Evolutionary conservation across 2,113 vertebrate species (phyloP), one percentile per base, ranked within the genome.

Genomic region (Cochlearius cochlearius): DNA sequence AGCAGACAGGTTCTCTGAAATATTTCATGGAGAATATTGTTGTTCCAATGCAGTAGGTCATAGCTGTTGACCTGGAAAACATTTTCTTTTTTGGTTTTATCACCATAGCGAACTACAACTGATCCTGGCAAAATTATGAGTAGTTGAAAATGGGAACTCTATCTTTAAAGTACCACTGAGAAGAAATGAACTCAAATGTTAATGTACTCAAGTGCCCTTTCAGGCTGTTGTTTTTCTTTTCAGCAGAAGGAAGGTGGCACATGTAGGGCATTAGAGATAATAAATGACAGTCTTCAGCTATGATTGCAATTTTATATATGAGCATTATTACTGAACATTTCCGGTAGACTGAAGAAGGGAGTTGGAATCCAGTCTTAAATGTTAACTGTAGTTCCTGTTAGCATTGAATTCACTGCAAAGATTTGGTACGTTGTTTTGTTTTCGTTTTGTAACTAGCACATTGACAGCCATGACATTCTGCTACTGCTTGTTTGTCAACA

Each of bases 161-260:
- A 0, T 52, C 43, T 86, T 80, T 15, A 53, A 76, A 76, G 25
- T 62, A 34, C 55, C 32, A 43, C 52, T 84, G 73, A 55, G 32
- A 87, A 87, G 41, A 90, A 90, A 55, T 85, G 7, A 91, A 77
- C 87, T 80, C 6, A 69, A 94, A 81, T 77, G 41, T 89, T 95
- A 67, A 84, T 78, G 56, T 58, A 63, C 60, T 91, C 19, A 58
- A 87, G 56, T 88, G 43, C 26, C 81, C 52, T 91, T 89, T 92
- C 20, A 91, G 59, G 27, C 41, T 2, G 0, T 58, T 84, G 25
- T 73, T 88, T 58, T 82, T 53, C 68, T 63, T 81, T 78, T 43
- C 56, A 81, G 52, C 23, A 52, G 43, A 75, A 66, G 60, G 38
- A 87, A 87, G 10, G n/a, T 58, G 32, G 32, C 15, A 52, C 30